These are phyloP conservation scores for Liopterus haemorrhoidalis DNA, from an alignment of 2,888 invertebrate species.

Conservation along the genomic window DNA sequence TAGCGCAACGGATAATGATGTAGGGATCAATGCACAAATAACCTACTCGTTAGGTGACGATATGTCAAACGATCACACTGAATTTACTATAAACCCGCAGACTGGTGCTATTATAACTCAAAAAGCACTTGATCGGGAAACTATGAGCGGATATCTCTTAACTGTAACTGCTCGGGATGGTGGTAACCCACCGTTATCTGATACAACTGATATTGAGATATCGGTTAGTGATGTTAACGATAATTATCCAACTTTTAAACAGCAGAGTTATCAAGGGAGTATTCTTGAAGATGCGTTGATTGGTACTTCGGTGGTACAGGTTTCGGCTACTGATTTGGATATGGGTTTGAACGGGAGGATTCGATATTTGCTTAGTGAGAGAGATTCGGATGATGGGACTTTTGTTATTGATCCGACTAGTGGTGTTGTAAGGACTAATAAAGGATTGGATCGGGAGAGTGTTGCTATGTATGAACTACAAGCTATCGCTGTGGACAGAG, in stretches of 20 bases:
- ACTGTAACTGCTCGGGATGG: constrained; percentile 92
- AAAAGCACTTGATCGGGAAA: constrained; percentile 79
- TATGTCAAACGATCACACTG: constrained; percentile 54
- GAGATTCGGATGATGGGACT: constrained; percentile 76
- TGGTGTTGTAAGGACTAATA: constrained; percentile 85
- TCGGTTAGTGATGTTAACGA: constrained; percentile 95
- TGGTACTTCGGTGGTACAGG: constrained; percentile 72
- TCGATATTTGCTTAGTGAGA: constrained; percentile 67
- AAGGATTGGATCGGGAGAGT: constrained; percentile 85
- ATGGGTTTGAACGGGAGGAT: constrained; percentile 82
- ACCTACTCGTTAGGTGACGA: constrained; percentile 72
- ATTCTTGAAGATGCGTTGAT: constrained; percentile 84
- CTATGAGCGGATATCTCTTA: constrained; percentile 71
- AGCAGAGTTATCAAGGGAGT: constrained; percentile 72
- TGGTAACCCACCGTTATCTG: constrained; percentile 82
- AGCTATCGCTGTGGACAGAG: constrained; percentile 85
- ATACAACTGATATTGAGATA: constrained; percentile 93
- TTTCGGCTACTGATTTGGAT: constrained; percentile 79
- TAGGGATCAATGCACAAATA: constrained; percentile 88
- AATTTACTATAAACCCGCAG: constrained; percentile 83
- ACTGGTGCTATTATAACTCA: constrained; percentile 91
- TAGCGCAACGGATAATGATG: constrained; percentile 88
- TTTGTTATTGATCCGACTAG: constrained; percentile 90
- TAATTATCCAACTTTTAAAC: constrained; percentile 82
- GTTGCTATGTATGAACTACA: constrained; percentile 77